A percentile compares a stretch with the other conserved stretches of the same genome.
These are phyloP conservation scores for Mobula birostris DNA, from an alignment of 2,113 vertebrate genomes.

Conservation along the genomic window DNA sequence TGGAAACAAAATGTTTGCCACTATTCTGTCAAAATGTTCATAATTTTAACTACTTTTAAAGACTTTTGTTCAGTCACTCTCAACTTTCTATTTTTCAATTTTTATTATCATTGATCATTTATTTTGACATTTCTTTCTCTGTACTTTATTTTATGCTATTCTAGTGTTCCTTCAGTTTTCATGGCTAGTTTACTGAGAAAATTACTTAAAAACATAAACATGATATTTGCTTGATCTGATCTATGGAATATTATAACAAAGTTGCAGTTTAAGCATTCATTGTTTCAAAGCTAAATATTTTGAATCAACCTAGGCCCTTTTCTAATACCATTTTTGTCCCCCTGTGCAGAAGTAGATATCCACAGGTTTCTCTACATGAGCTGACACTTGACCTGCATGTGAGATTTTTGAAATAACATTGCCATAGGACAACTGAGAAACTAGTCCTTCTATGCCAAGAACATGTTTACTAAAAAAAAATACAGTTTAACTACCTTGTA, in stretches of 20 bases:
- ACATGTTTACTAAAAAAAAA: constrained; percentile 5
- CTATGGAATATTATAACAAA: neutral
- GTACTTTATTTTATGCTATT: neutral
- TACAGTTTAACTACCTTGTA: neutral
- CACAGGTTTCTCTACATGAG: neutral
- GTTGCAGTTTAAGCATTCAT: neutral
- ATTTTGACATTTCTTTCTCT: neutral
- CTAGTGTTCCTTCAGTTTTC: neutral
- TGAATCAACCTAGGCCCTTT: neutral
- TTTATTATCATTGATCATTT: too few species aligned
- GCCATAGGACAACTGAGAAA: neutral
- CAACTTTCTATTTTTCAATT: too few species aligned
- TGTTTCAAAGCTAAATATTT: neutral
- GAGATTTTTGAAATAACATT: neutral
- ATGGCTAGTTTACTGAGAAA: neutral
- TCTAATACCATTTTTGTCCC: neutral
- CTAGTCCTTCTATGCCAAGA: neutral
- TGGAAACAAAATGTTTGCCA: too few species aligned
- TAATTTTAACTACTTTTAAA: too few species aligned
- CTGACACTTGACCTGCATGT: neutral
- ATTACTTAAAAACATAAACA: neutral
- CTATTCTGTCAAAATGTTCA: too few species aligned
- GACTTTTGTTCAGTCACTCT: too few species aligned
- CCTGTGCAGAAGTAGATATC: neutral
- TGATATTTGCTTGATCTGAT: neutral